phyloP scores from a whole-genome alignment of 2,888 invertebrate species.

The Rambutsinella grinnellia region DNA sequence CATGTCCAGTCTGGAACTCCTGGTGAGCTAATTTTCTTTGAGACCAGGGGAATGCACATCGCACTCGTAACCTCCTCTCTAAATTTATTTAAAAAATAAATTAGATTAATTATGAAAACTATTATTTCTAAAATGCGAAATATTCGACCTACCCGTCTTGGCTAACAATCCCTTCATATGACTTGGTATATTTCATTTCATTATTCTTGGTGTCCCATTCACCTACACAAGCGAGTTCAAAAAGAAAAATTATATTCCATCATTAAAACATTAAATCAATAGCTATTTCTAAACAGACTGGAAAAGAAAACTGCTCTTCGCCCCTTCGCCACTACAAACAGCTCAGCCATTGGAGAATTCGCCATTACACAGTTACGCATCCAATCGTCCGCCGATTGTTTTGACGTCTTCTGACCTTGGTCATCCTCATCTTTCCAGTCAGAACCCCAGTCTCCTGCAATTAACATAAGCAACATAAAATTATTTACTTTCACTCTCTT shows the following conservation, averaged over 20 bases:
- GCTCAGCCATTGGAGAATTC: conserved; percentile 80
- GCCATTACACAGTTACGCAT: conserved; percentile 78
- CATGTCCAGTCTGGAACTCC: conserved; percentile 94
- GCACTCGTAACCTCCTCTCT: conserved; percentile 73
- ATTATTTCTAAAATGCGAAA: conserved; percentile 6
- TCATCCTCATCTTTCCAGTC: conserved; percentile 56
- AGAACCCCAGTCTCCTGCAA: conserved; percentile 30
- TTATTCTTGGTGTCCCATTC: conserved; percentile 75
- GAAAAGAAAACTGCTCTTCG: conserved; percentile 77
- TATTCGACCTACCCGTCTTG: conserved; percentile 69
- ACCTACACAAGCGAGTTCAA: conserved; percentile 69
- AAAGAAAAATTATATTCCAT: background rate
- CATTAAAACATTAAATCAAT: conserved; percentile 14
- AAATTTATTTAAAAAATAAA: conserved; percentile 49
- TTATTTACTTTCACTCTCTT: background rate
- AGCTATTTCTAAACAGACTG: conserved; percentile 69
- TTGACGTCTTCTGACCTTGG: background rate
- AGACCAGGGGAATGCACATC: conserved; percentile 72
- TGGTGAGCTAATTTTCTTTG: conserved; percentile 72
- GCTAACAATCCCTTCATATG: conserved; percentile 74
- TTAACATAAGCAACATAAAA: background rate
- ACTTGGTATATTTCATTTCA: conserved; percentile 73
- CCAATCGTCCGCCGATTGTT: conserved; percentile 70
- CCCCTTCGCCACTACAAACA: conserved; percentile 78
- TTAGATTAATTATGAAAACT: background rate